Base-by-base conservation (phyloP, 1,140 invertebrate genomes). In the Micrasema minimum region DNA sequence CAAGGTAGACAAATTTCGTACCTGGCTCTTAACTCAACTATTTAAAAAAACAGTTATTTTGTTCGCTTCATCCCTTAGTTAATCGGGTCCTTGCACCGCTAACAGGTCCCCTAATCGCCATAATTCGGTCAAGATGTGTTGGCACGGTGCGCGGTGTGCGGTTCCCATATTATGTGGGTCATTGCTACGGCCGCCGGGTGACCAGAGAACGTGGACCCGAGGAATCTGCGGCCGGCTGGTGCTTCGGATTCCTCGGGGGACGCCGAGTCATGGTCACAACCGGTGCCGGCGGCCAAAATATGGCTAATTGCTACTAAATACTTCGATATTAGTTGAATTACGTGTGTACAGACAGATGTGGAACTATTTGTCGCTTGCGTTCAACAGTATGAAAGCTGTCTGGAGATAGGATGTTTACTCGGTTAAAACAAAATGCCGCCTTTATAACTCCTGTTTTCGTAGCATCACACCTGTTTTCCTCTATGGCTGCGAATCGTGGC, bases 51-150 rank as follows among this genome's bases (percentile, higher is more conserved):
- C 1, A 41, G 5, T 41, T 41, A n/a, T n/a, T n/a, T n/a, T n/a
- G n/a, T n/a, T n/a, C n/a, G n/a, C n/a, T n/a, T n/a, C n/a, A n/a
- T n/a, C n/a, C n/a, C 5, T 16, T 20, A 9, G 1, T 18, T 20
- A 20, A 18, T 48, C 16, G 46, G 23, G 26, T 53, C 23, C 50
- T 53, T 22, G 18, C n/a, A 10, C 18, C 26, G 26, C 9, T 35
- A 53, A 53, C n/a, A 12, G 18, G 1, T 18, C 26, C 22, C 55
- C 55, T 59, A 41, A 59, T 59, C 55, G 35, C 35, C 22, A 12
- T 1, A n/a, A 46, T 64, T 64, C 43, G 18, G 59, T 41, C 59
- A 64, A 64, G 43, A 46, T 64, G 31, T 64, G 9, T 64, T 64
- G 59, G 59, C 59, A 26, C 20, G 14, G 11, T 11, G 22, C n/a